A percentile compares a stretch with the other conserved stretches of the same genome.
Evolutionary conservation across 2,113 vertebrate species (phyloP).

Genomic region (Dicaeum eximium): DNA sequence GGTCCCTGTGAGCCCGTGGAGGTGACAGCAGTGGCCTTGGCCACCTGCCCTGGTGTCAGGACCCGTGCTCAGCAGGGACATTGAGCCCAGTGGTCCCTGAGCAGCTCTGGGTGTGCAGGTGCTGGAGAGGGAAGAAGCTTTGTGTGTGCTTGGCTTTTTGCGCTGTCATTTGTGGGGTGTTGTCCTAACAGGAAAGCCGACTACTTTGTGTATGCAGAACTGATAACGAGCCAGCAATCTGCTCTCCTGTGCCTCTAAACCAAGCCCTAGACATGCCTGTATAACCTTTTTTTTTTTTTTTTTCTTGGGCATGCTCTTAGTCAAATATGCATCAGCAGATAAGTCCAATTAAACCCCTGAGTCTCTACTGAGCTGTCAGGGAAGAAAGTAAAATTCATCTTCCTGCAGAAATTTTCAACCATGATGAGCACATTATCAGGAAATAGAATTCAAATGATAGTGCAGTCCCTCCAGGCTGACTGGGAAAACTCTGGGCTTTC

Average conservation of each 20-base stretch:
- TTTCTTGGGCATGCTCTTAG: background rate
- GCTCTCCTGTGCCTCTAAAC: background rate
- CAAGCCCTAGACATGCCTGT: background rate
- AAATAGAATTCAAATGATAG: constrained; percentile 43
- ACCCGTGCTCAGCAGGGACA: background rate
- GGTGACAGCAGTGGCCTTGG: background rate
- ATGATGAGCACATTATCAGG: constrained; percentile 44
- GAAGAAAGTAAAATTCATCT: constrained; percentile 45
- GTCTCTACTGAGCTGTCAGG: constrained; percentile 29
- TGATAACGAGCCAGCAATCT: background rate
- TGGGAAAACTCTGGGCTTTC: background rate
- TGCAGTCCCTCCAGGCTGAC: background rate
- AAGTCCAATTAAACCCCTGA: constrained; percentile 34
- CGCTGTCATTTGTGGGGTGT: background rate
- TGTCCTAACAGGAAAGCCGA: background rate
- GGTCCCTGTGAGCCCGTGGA: background rate
- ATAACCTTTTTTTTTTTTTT: background rate
- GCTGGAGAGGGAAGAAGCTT: background rate
- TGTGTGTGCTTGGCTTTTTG: background rate
- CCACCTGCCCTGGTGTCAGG: background rate
- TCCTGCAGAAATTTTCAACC: constrained; percentile 45
- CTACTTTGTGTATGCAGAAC: background rate
- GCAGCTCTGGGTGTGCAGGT: background rate
- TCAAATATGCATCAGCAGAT: constrained; percentile 4
- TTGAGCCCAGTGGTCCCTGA: background rate